Evolutionary conservation across 2,797 vertebrate genomes (phyloP), one percentile per base, ranked within the genome.

Genomic region (Pangasius sanitwongsei): DNA sequence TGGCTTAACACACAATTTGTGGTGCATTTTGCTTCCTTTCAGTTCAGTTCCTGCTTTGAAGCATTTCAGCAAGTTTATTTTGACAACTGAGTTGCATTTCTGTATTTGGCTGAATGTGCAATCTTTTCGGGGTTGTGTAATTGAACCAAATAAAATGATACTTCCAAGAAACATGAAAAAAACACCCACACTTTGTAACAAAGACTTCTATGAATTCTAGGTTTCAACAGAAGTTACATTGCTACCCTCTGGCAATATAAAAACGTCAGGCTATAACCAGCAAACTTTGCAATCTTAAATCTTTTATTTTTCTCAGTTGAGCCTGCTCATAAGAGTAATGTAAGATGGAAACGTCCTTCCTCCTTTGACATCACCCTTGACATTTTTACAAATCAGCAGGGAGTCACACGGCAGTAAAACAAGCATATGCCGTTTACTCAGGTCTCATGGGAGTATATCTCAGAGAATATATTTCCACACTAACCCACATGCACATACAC

Each of bases 251-350:
- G 90, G 91, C 89, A 87, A 72, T 75, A 86, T 90, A 89, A 87
- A 92, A 90, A 89, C 87, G 50, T 80, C 85, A 87, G 87, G 89
- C 86, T 88, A 89, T 91, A 91, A 90, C 57, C 72, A 83, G 81
- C 87, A 89, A 90, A 92, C 89, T 91, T 91, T 90, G 85, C 84
- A 67, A 67, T 90, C 91, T 92, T 91, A 89, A 90, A 91, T 91
- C 89, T 87, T 90, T 85, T 89, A 53, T 90, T 87, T 82, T 31
- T n/a, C n/a, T 86, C 87, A 37, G 61, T 87, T 87, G 67, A 84
- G 87, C 69, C 85, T 88, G 74, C 81, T 90, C 74, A 59, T 61
- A 25, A 89, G 70, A 89, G 50, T 87, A 86, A 90, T 90, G 87
- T 85, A 90, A 89, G 67, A 83, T 91, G 77, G 90, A 74, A 92